Base-by-base conservation (phyloP, 92 coral and sea anemone genomes). In the Palythoa grandiflora region DNA sequence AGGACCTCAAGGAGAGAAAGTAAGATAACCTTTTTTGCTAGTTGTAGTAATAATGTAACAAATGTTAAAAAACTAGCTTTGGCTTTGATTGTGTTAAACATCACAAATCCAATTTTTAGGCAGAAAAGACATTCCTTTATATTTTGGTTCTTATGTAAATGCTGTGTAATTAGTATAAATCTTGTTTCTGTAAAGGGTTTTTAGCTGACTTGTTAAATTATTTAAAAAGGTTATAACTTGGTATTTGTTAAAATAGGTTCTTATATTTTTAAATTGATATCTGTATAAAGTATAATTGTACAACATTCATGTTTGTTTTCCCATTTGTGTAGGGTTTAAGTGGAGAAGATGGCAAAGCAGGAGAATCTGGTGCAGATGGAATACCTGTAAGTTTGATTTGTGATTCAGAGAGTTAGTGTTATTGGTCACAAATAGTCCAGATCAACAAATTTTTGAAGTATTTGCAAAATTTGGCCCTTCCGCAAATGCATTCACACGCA, bases 261-360 rank as follows among this genome's bases (percentile, higher is more conserved):
- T 28, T 28, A 28, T 28, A 28, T 28, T 28, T 0, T 28, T 28
- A 28, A 28, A 28, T 28, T 28, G 28, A 28, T 28, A 28, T 28
- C 28, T 28, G 28, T 28, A 28, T 28, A 28, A 28, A 28, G 55
- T 11, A 51, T 51, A 51, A 6, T 51, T 0, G 63, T 59, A 14
- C 4, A 2, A 59, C 5, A 14, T 3, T 63, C 21, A 6, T 63
- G 70, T 21, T 71, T 38, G 8, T 20, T 85, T 73, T 70, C 19
- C 16, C 5, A 63, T 8, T 78, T 71, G 17, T 86, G 47, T 66
- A 94, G 95, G 98, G 97, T 38, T 51, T 52, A 63, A 40, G 79
- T 55, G 98, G 98, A 59, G 98, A 96, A 87, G 94, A 96, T 44
- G 98, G 98, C 66, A 87, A 88, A 85, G 16, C 2, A 10, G 80